Conservation (phyloP, 2,113 vertebrate genomes). For the Marcusenius ussheri region DNA sequence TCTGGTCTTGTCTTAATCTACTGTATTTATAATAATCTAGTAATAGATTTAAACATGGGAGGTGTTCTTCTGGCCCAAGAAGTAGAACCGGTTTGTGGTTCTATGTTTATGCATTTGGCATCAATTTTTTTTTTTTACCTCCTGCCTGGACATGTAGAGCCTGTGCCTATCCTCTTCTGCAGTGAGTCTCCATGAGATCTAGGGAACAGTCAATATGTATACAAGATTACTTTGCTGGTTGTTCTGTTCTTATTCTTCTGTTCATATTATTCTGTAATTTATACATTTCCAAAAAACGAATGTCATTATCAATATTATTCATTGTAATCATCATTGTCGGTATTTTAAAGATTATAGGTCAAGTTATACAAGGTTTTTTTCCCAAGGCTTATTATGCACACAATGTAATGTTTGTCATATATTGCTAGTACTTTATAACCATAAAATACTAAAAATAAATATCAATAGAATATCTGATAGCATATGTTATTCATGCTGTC, state of each 20-base stretch:
- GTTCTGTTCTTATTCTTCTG: constrained; percentile 20
- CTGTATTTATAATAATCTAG: neutral
- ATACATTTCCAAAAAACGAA: neutral
- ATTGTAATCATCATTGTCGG: neutral
- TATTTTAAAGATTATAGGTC: neutral
- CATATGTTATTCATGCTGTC: neutral
- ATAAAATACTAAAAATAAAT: neutral
- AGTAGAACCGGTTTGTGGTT: constrained; percentile 20
- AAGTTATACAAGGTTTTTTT: neutral
- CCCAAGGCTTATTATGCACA: neutral
- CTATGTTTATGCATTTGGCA: neutral
- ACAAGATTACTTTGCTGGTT: constrained; percentile 17
- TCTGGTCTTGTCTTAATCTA: neutral
- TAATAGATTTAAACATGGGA: neutral
- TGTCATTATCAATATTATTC: neutral
- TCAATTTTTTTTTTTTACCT: neutral
- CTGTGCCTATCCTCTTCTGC: constrained; percentile 34
- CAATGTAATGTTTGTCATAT: neutral
- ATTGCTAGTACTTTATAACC: neutral
- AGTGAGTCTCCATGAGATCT: constrained; percentile 16
- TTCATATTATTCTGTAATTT: neutral
- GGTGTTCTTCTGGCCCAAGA: constrained; percentile 13
- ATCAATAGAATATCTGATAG: neutral
- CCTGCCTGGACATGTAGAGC: constrained; percentile 28
- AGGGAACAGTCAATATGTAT: neutral